phyloP scores from a whole-genome alignment of 1,140 invertebrate genomes.

The Potamilus streckersoni region DNA sequence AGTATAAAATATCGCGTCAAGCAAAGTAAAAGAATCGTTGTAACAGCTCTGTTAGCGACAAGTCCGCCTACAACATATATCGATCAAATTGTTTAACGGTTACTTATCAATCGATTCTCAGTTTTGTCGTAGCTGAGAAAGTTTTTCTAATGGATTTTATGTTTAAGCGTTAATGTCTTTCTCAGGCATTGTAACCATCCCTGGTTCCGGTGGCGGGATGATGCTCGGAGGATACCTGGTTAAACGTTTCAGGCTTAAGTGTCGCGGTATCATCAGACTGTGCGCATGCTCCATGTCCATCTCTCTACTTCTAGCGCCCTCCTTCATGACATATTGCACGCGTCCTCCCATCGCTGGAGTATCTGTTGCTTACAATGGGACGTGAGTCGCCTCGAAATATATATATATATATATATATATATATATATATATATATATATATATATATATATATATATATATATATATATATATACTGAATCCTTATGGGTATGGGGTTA shows the following conservation, averaged over 20 bases:
- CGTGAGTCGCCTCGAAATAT: neutral
- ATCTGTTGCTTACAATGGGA: slow-evolving; percentile 2
- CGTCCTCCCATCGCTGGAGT: slow-evolving; percentile 80
- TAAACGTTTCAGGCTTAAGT: slow-evolving; percentile 35
- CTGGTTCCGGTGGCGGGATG: slow-evolving; percentile 51
- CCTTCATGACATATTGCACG: slow-evolving; percentile 80
- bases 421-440: no score
- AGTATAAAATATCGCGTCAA: no score
- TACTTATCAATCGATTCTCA: no score
- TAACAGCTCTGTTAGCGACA: no score
- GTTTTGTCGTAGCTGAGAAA: no score
- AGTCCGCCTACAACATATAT: no score
- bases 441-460: no score
- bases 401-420: no score
- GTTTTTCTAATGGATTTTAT: no score
- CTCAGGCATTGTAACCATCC: slow-evolving; percentile 45
- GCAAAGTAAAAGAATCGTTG: no score
- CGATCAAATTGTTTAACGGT: no score
- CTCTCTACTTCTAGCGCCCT: slow-evolving; percentile 75
- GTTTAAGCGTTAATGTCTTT: no score
- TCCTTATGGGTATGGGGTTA: neutral
- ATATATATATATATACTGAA: neutral
- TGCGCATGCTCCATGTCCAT: slow-evolving; percentile 68
- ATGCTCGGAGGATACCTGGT: slow-evolving; percentile 48
- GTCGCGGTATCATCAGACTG: slow-evolving; percentile 45